These are phyloP conservation scores for Brachystomella parvula DNA, from an alignment of 1,140 invertebrate species.

Conservation along the genomic window DNA sequence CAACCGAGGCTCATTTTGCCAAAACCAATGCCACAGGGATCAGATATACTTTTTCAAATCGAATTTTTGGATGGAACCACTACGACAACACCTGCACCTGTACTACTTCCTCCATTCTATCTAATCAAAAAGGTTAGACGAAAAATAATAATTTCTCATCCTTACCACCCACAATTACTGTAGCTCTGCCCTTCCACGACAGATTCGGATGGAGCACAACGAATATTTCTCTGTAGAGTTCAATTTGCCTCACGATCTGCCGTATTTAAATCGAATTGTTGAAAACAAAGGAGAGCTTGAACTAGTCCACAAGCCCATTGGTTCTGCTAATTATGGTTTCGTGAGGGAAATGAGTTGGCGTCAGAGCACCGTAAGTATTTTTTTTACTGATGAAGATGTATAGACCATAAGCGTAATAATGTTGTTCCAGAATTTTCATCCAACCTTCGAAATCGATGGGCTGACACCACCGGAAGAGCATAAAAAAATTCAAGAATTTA, in stretches of 20 bases:
- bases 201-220: conserved; percentile 22
- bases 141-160: not conserved
- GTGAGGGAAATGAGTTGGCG: conserved; percentile 31
- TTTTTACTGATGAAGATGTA: not conserved
- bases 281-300: conserved; percentile 26
- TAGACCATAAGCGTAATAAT: conserved; percentile 4
- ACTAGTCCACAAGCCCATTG: conserved; percentile 28
- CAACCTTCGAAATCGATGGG: conserved; percentile 20
- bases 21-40: conserved; percentile 28
- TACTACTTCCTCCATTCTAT: conserved; percentile 34
- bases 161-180: not conserved
- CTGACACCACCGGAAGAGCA: conserved; percentile 21
- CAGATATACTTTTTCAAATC: conserved; percentile 26
- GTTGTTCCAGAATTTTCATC: conserved; percentile 21
- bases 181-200: not conserved
- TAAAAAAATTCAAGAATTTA: conserved; percentile 21
- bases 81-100: conserved; percentile 16
- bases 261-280: conserved; percentile 29
- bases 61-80: conserved; percentile 32
- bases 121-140: conserved; percentile 24
- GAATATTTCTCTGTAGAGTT: conserved; percentile 24
- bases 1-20: conserved; percentile 81
- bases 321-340: conserved; percentile 18
- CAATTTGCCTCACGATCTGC: conserved; percentile 25
- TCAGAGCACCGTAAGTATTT: conserved; percentile 25